Evolutionary conservation across 1,140 invertebrate genomes (phyloP).

Genomic region (Delia radicum): DNA sequence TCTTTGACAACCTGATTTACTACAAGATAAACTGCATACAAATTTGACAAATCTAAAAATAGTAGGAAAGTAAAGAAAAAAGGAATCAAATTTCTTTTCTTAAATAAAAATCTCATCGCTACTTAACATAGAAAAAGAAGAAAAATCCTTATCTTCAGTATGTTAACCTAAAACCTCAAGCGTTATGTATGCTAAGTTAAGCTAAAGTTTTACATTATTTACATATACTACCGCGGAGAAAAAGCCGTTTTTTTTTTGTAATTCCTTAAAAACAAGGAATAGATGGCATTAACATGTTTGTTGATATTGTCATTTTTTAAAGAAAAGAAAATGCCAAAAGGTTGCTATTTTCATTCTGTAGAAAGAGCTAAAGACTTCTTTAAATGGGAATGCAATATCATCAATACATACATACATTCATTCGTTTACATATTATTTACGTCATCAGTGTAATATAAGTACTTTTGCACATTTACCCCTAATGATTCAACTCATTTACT

Average conservation of each 20-base stretch:
- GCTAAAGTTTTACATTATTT: not conserved
- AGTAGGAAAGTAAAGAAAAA: conserved; percentile 3
- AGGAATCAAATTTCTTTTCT: not conserved
- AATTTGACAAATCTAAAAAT: conserved; percentile 21
- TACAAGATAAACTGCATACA: conserved; percentile 18
- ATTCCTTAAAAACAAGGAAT: not conserved
- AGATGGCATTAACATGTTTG: not conserved
- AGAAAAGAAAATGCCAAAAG: not conserved
- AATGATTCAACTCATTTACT: not conserved
- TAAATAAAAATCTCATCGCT: conserved; percentile 6
- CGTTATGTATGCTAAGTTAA: not conserved
- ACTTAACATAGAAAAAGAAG: conserved; percentile 8
- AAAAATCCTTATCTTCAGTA: conserved; percentile 8
- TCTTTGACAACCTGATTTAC: conserved; percentile 11
- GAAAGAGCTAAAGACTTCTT: not conserved
- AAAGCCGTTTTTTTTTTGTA: not conserved
- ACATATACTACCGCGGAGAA: not conserved
- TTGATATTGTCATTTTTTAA: not conserved
- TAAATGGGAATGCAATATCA: not conserved
- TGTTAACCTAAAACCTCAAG: conserved; percentile 21
- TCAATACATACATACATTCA: not conserved
- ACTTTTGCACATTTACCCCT: not conserved
- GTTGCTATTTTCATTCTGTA: not conserved
- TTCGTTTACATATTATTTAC: not conserved
- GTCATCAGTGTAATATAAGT: not conserved